Percentiles rank a stretch among this genome's conserved stretches.
phyloP scores from a whole-genome alignment of 2,888 invertebrate species.

The Dasysyrphus tricinctus region DNA sequence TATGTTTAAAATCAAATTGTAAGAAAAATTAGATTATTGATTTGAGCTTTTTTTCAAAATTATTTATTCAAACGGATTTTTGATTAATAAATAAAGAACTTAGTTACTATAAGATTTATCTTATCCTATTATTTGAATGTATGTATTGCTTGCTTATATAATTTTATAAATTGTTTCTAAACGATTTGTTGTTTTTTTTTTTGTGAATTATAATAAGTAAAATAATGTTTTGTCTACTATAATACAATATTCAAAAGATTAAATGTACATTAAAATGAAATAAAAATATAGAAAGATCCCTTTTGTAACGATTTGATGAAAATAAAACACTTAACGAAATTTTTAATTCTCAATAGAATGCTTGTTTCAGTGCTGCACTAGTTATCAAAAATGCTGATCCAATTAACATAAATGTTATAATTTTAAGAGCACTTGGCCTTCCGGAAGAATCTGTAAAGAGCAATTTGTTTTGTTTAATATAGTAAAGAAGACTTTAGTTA shows the following conservation, averaged over 20 bases:
- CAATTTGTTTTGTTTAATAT: not conserved
- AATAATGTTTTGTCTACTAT: slow-evolving; percentile 18
- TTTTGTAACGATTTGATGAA: slow-evolving; percentile 21
- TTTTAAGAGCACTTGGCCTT: slow-evolving; percentile 83
- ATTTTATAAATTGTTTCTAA: slow-evolving; percentile 45
- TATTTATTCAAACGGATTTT: slow-evolving; percentile 32
- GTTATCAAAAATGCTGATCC: slow-evolving; percentile 83
- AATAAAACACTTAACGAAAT: slow-evolving; percentile 11
- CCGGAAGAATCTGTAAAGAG: slow-evolving; percentile 82
- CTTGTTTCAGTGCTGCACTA: slow-evolving; percentile 83
- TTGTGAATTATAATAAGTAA: slow-evolving; percentile 33
- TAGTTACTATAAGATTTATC: slow-evolving; percentile 47
- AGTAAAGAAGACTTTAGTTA: too few species aligned
- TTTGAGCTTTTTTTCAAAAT: slow-evolving; percentile 26
- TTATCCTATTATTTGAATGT: slow-evolving; percentile 51
- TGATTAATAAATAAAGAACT: slow-evolving; percentile 60
- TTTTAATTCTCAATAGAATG: slow-evolving; percentile 75
- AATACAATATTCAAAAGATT: slow-evolving; percentile 52
- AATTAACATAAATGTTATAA: slow-evolving; percentile 82
- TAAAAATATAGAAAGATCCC: not conserved
- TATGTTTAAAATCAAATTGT: too few species aligned
- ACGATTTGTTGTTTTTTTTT: slow-evolving; percentile 2
- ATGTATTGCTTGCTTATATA: slow-evolving; percentile 70
- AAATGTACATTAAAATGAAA: slow-evolving; percentile 46
- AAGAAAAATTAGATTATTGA: too few species aligned